These are phyloP conservation scores for Petrocephalus sullivani DNA, from an alignment of 2,797 vertebrate genomes.

Conservation along the genomic window DNA sequence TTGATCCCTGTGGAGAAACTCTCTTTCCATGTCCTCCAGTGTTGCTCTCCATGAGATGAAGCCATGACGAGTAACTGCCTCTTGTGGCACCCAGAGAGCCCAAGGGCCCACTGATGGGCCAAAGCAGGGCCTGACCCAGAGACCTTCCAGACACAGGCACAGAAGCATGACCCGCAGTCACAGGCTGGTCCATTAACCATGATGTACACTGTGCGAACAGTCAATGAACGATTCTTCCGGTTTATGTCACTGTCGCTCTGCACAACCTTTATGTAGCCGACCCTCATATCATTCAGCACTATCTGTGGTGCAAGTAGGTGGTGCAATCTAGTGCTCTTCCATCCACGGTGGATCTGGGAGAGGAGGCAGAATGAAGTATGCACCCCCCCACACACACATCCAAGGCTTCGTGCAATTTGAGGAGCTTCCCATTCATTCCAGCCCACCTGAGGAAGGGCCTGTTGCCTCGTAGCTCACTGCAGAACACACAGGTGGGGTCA, in stretches of 20 bases:
- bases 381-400: not conserved
- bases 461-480: not conserved
- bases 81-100: too few relatives aligned
- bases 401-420: not conserved
- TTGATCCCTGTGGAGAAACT: too few relatives aligned
- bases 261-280: not conserved
- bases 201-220: not conserved
- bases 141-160: too few relatives aligned
- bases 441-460: not conserved
- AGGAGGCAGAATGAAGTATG: not conserved
- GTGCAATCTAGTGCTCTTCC: not conserved
- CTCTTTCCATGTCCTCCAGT: too few relatives aligned
- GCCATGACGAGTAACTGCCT: too few relatives aligned
- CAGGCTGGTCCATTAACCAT: not conserved
- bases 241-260: not conserved
- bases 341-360: not conserved
- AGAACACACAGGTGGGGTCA: not conserved
- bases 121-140: too few relatives aligned
- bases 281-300: not conserved
- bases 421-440: not conserved
- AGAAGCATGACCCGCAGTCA: too few relatives aligned
- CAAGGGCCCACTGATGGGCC: too few relatives aligned
- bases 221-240: not conserved
- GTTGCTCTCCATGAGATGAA: too few relatives aligned
- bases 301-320: not conserved